A percentile compares a stretch with the other conserved stretches of the same genome.
Evolutionary conservation across 2,888 invertebrate genomes (phyloP).

Genomic region (Xanthorhoe designata): DNA sequence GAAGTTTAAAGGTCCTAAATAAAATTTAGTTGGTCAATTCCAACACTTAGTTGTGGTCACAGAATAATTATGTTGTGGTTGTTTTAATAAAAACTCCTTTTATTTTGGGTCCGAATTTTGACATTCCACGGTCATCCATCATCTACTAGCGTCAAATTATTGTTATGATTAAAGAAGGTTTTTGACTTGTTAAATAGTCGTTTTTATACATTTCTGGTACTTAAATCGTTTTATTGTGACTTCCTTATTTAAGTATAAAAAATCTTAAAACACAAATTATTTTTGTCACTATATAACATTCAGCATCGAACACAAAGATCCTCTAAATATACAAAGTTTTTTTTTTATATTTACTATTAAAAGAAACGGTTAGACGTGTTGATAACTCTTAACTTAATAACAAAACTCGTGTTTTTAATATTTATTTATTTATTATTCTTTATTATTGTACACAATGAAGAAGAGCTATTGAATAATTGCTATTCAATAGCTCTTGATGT

Average conservation of each 20-base stretch:
- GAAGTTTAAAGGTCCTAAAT: slow-evolving; percentile 3
- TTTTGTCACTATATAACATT: neutral
- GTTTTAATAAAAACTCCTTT: slow-evolving; percentile 50
- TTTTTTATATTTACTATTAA: no score
- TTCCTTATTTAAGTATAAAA: neutral
- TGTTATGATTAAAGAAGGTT: slow-evolving; percentile 54
- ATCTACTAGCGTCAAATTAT: slow-evolving; percentile 67
- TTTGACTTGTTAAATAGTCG: slow-evolving; percentile 57
- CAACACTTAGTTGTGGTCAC: slow-evolving; percentile 46
- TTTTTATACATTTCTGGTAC: slow-evolving; percentile 17
- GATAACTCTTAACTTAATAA: no score
- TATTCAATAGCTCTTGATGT: no score
- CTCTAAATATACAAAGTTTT: no score
- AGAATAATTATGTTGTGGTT: no score
- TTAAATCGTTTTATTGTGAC: neutral
- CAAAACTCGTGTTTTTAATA: no score
- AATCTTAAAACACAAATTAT: neutral
- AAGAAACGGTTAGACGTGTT: no score
- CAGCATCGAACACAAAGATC: neutral
- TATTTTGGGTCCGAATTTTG: slow-evolving; percentile 63
- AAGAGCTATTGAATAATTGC: no score
- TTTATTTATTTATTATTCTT: no score
- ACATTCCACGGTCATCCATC: slow-evolving; percentile 71
- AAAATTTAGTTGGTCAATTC: slow-evolving; percentile 21
- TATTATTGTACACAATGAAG: no score